A percentile compares a stretch with the other conserved stretches of the same genome.
Conservation (phyloP, 2,888 invertebrate species). For the Drosophila siamana region DNA sequence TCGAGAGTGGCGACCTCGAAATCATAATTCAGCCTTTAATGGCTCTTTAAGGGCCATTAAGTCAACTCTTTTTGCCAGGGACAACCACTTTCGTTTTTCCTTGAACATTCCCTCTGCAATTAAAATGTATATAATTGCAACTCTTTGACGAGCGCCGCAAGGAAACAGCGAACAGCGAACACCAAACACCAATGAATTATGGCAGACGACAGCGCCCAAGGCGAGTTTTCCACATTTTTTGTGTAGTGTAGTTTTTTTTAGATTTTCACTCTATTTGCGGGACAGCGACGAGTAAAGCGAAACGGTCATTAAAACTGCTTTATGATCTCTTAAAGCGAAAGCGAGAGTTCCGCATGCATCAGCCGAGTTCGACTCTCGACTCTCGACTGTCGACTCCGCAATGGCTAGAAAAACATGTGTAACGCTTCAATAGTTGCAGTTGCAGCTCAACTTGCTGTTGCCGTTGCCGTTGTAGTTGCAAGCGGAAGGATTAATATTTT, state of each 20-base stretch:
- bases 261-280: slow-evolving; percentile 73
- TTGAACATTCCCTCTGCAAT: slow-evolving; percentile 66
- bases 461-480: too few relatives aligned
- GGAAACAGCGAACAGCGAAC: slow-evolving; percentile 24
- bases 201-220: slow-evolving; percentile 23
- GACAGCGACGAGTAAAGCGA: slow-evolving; percentile 17
- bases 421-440: slow-evolving; percentile 28
- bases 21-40: slow-evolving; percentile 67
- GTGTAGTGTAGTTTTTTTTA: slow-evolving; percentile 39
- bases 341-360: slow-evolving; percentile 62
- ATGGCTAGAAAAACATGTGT: slow-evolving; percentile 53
- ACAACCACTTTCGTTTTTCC: slow-evolving; percentile 67
- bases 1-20: slow-evolving; percentile 67
- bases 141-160: slow-evolving; percentile 71
- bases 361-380: background rate
- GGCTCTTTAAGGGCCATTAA: slow-evolving; percentile 69
- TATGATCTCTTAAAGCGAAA: slow-evolving; percentile 75
- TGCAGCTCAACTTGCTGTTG: slow-evolving; percentile 5
- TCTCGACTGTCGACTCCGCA: too few relatives aligned
- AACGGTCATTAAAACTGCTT: slow-evolving; percentile 68
- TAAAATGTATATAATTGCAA: slow-evolving; percentile 73
- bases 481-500: slow-evolving; percentile 75
- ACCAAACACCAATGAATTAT: slow-evolving; percentile 17
- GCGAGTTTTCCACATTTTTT: slow-evolving; percentile 19
- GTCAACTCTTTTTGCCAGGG: slow-evolving; percentile 50